Evolutionary conservation across 2,113 vertebrate genomes (phyloP), one percentile per base, ranked within the genome.

Genomic region (Pachyramphus minor): DNA sequence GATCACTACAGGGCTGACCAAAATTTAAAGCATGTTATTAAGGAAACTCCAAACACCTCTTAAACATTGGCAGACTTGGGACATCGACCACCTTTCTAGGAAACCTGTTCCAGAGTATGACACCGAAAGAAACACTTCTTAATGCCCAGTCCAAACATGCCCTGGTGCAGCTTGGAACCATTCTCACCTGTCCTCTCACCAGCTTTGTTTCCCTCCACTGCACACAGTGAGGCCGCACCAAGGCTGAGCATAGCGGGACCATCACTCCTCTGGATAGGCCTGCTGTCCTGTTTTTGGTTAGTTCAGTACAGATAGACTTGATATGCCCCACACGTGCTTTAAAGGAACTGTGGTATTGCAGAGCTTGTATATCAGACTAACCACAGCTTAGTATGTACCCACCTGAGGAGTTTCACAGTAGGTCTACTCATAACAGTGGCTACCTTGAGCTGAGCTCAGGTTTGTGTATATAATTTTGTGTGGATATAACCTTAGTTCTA

Each of bases 161-260:
- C 4, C 3, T 11, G 12, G 7, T 8, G 5, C 14, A 62, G 56
- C 31, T 86, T 27, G 79, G 52, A 89, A 39, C 6, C 14, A 33
- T n/a, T 52, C 19, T 30, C 25, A 35, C 69, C 66, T 44, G 28
- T 5, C 13, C 11, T 77, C 7, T 30, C 39, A 24, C 3, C 39
- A 55, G 19, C 15, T 49, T 53, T 50, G 35, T 15, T 77, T 17
- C 5, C 13, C 31, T 39, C 12, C 30, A 20, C 49, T 25, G 28
- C 33, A 16, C 16, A 13, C 5, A 24, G 27, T 6, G 41, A 74
- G 30, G 33, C 9, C 0, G 0, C 5, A 41, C 4, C 55, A n/a
- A 6, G 0, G 1, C 31, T 16, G n/a, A 56, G 17, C 6, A 8
- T 66, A 56, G 75, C 0, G 0, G 45, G 13, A 11, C 13, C 41